Percentiles rank a stretch among this genome's conserved stretches.
Evolutionary conservation across 1,140 invertebrate species (phyloP).

Genomic region (Thaumatotibia leucotreta): DNA sequence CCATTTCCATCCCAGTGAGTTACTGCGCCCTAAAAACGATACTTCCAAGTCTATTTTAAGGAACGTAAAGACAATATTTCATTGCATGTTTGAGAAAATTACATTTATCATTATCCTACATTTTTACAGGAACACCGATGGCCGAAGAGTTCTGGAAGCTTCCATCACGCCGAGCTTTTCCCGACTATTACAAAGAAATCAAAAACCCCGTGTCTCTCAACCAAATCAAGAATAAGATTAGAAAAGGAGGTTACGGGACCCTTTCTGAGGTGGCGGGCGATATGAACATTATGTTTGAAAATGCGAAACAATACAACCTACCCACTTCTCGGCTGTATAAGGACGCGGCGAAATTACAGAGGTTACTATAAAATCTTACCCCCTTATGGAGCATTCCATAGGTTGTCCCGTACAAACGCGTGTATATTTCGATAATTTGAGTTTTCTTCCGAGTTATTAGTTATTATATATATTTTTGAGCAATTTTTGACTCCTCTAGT

Average conservation of each 20-base stretch:
- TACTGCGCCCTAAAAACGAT: too few relatives aligned
- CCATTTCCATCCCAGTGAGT: too few relatives aligned
- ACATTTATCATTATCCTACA: not conserved
- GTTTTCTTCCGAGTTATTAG: too few relatives aligned
- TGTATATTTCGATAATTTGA: too few relatives aligned
- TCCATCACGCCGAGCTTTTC: slow-evolving; percentile 92
- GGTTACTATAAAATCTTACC: slow-evolving; percentile 27
- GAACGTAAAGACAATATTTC: too few relatives aligned
- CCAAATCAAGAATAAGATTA: slow-evolving; percentile 94
- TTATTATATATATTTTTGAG: too few relatives aligned
- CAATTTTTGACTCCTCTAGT: too few relatives aligned
- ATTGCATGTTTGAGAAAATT: too few relatives aligned
- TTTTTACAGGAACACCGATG: slow-evolving; percentile 79
- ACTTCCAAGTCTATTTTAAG: too few relatives aligned
- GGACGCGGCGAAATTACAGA: slow-evolving; percentile 78
- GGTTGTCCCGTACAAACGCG: too few relatives aligned
- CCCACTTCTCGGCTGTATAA: slow-evolving; percentile 92
- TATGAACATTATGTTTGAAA: slow-evolving; percentile 99
- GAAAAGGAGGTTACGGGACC: slow-evolving; percentile 90
- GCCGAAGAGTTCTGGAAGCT: slow-evolving; percentile 95
- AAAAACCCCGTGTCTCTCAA: slow-evolving; percentile 96
- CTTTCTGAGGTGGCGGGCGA: slow-evolving; percentile 95
- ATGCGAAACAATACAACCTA: slow-evolving; percentile 96
- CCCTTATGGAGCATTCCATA: too few relatives aligned
- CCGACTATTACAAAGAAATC: slow-evolving; percentile 99